Evolutionary conservation across 2,888 invertebrate species (phyloP).

Genomic region (Rhingia rostrata): DNA sequence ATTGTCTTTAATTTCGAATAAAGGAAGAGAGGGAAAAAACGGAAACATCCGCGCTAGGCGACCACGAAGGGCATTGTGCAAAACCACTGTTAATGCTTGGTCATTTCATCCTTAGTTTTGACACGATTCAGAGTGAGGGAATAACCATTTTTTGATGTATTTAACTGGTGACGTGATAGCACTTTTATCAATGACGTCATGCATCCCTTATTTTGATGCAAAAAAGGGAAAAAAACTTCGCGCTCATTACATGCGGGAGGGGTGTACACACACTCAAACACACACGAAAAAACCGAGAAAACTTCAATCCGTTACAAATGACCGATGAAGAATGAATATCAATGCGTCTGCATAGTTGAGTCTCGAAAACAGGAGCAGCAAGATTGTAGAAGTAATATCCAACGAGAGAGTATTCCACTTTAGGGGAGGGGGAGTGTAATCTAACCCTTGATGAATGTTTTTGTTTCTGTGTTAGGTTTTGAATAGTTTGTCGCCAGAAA

Average conservation of each 20-base stretch:
- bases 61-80: background rate
- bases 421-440: slow-evolving; percentile 45
- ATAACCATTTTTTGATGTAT: slow-evolving; percentile 11
- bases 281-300: slow-evolving; percentile 10
- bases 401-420: slow-evolving; percentile 41
- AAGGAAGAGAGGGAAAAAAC: background rate
- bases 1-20: slow-evolving; percentile 18
- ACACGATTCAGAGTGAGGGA: background rate
- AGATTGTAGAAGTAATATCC: slow-evolving; percentile 51
- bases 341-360: background rate
- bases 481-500: background rate
- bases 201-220: slow-evolving; percentile 25
- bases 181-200: slow-evolving; percentile 70
- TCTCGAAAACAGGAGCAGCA: slow-evolving; percentile 8
- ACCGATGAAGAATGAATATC: slow-evolving; percentile 41
- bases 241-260: slow-evolving; percentile 31
- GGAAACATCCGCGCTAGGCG: slow-evolving; percentile 26
- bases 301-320: slow-evolving; percentile 30
- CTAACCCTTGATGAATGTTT: slow-evolving; percentile 24
- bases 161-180: slow-evolving; percentile 60
- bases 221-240: slow-evolving; percentile 24
- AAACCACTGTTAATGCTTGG: slow-evolving; percentile 5
- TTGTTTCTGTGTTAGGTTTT: background rate
- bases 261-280: background rate
- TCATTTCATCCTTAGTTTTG: background rate